Percentiles rank a stretch among this genome's conserved stretches.
These are phyloP conservation scores for Agrochola circellaris DNA, from an alignment of 2,888 invertebrate genomes.

Conservation along the genomic window DNA sequence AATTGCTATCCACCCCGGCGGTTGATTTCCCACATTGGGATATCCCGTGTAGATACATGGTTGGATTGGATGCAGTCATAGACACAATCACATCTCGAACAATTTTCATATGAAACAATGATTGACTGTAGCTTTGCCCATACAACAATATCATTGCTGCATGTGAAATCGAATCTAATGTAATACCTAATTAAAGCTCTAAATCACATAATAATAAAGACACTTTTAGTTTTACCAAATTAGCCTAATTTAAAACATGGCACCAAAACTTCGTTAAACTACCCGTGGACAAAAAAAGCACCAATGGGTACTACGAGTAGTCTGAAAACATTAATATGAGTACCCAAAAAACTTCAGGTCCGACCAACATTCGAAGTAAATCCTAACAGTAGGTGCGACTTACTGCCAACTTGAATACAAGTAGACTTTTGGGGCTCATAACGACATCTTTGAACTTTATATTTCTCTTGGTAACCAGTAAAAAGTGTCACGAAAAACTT, in stretches of 20 bases:
- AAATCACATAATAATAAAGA: neutral
- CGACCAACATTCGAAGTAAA: slow-evolving; percentile 63
- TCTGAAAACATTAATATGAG: slow-evolving; percentile 38
- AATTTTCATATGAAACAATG: neutral
- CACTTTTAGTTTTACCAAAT: neutral
- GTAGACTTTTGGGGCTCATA: slow-evolving; percentile 64
- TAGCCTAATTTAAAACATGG: neutral
- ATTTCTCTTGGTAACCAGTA: slow-evolving; percentile 55
- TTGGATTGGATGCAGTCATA: neutral
- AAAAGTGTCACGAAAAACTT: slow-evolving; percentile 39
- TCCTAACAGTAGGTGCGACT: slow-evolving; percentile 64
- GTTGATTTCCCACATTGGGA: neutral
- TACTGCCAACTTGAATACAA: slow-evolving; percentile 61
- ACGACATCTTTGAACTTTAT: slow-evolving; percentile 64
- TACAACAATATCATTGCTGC: neutral
- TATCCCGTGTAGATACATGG: neutral
- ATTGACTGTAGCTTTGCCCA: neutral
- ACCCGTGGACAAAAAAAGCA: neutral
- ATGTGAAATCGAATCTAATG: neutral
- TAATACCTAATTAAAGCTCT: neutral
- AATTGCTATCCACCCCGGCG: neutral
- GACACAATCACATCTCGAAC: neutral
- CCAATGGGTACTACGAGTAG: slow-evolving; percentile 1
- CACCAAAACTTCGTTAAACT: slow-evolving; percentile 6
- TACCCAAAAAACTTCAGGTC: slow-evolving; percentile 49